These are phyloP conservation scores for Trichomycterus rosablanca DNA, from an alignment of 2,113 vertebrate species.

Conservation along the genomic window DNA sequence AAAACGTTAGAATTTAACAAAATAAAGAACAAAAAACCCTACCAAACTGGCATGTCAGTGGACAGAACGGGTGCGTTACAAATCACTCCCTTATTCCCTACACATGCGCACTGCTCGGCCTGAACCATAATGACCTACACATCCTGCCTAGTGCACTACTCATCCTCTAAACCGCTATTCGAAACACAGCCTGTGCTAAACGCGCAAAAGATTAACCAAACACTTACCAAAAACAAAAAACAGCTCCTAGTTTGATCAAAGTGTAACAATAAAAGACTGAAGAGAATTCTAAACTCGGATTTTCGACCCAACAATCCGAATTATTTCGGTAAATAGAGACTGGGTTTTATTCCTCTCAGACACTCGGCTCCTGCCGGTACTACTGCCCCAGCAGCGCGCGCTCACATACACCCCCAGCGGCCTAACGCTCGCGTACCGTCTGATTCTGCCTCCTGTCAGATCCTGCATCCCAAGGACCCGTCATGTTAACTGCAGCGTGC, in stretches of 20 bases:
- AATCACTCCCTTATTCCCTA: neutral
- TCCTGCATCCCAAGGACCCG: slow-evolving; percentile 6
- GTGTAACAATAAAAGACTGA: too few relatives aligned
- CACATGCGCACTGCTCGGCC: neutral
- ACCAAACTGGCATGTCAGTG: neutral
- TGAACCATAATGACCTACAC: too few relatives aligned
- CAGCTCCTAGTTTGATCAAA: neutral
- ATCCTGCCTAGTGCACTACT: neutral
- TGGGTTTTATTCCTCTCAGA: neutral
- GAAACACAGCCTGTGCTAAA: neutral
- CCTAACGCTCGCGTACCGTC: neutral
- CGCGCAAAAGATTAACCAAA: neutral
- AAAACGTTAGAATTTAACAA: neutral
- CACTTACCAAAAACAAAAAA: slow-evolving; percentile 11
- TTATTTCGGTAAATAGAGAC: too few relatives aligned
- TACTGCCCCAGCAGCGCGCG: slow-evolving; percentile 14
- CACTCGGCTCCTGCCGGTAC: slow-evolving; percentile 8
- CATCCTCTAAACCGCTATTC: neutral
- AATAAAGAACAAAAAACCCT: slow-evolving; percentile 9
- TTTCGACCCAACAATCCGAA: too few relatives aligned
- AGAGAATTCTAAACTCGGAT: too few relatives aligned
- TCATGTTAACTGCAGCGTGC: neutral
- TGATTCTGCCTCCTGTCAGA: neutral
- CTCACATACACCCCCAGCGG: neutral
- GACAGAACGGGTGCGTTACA: slow-evolving; percentile 2